These are phyloP conservation scores for Aspidiotus destructor DNA, from an alignment of 2,888 invertebrate species.

Conservation along the genomic window DNA sequence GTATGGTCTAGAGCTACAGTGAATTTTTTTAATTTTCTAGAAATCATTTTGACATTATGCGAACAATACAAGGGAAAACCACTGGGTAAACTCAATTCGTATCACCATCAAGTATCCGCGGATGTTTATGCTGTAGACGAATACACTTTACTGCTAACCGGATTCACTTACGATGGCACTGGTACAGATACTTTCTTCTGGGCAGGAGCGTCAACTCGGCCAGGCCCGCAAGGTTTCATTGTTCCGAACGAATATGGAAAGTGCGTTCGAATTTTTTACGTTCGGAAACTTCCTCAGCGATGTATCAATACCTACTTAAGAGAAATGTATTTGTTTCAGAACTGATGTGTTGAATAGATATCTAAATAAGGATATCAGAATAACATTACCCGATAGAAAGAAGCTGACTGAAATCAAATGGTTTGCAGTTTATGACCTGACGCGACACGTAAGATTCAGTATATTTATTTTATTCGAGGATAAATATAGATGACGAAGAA, in stretches of 20 bases:
- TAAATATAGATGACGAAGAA: not conserved
- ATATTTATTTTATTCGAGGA: not conserved
- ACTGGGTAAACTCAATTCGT: constrained; percentile 76
- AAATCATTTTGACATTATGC: constrained; percentile 37
- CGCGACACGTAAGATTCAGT: constrained; percentile 52
- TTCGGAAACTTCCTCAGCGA: not conserved
- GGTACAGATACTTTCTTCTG: constrained; percentile 88
- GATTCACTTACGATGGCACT: constrained; percentile 82
- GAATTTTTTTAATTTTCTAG: no score
- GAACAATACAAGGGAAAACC: constrained; percentile 70
- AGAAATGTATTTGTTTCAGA: constrained; percentile 46
- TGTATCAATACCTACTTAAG: no score
- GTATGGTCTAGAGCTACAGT: not conserved
- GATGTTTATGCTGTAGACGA: constrained; percentile 83
- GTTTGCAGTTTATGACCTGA: constrained; percentile 80
- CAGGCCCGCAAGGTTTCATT: constrained; percentile 84
- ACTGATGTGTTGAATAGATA: constrained; percentile 79
- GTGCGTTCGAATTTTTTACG: constrained; percentile 46
- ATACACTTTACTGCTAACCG: constrained; percentile 64
- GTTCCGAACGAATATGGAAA: constrained; percentile 78
- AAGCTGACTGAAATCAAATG: constrained; percentile 79
- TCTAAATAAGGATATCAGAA: constrained; percentile 70
- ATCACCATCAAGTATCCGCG: constrained; percentile 84
- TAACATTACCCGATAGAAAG: constrained; percentile 73
- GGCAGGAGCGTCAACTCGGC: constrained; percentile 78